Evolutionary conservation across 2,113 vertebrate genomes (phyloP).

Genomic region (Hyperopisus bebe): DNA sequence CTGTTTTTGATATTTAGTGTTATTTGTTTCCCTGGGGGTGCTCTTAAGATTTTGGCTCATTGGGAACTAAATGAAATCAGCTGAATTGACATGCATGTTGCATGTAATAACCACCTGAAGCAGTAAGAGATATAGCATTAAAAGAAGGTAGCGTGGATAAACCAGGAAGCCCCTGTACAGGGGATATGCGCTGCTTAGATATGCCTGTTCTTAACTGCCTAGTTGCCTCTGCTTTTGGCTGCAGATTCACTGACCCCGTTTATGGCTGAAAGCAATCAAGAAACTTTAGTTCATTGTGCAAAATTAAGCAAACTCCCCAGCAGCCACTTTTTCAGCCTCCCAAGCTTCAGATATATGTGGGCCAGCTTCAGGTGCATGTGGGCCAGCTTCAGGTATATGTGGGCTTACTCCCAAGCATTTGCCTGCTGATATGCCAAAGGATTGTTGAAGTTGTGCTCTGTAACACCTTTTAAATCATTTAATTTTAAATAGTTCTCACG

Average conservation of each 20-base stretch:
- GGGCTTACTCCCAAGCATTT: neutral
- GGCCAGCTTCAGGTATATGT: no score
- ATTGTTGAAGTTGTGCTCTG: neutral
- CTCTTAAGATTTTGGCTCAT: neutral
- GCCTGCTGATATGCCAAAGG: neutral
- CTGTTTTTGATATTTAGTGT: neutral
- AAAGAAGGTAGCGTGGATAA: neutral
- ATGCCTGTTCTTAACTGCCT: neutral
- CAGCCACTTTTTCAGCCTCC: neutral
- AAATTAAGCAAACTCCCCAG: neutral
- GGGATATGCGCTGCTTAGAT: neutral
- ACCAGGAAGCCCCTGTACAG: neutral
- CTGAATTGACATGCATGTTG: neutral
- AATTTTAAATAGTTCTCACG: neutral
- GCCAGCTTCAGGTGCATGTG: neutral
- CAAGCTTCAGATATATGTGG: neutral
- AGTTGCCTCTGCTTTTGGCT: neutral
- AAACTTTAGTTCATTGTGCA: neutral
- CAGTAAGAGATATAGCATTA: neutral
- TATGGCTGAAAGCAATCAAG: neutral
- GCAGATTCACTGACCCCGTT: neutral
- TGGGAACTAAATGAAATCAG: neutral
- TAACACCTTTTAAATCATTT: neutral
- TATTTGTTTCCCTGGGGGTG: neutral
- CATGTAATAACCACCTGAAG: neutral